Base-by-base conservation (phyloP, 2,888 invertebrate species). In the Laothoe populi region DNA sequence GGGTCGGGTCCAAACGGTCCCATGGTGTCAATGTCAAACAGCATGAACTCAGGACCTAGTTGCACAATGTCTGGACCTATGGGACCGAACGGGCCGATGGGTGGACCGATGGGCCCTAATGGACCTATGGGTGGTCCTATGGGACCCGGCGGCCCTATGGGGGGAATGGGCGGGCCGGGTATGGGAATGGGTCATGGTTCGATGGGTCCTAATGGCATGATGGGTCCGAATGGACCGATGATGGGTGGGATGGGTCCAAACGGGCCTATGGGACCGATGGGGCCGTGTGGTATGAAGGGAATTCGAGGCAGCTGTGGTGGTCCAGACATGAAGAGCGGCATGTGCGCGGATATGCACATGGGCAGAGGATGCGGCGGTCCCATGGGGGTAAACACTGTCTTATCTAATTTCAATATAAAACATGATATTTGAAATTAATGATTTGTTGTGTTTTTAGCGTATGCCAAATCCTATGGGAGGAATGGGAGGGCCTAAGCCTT, bases 291-390 rank as follows among this genome's bases (percentile, higher is more conserved):
- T 1, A 93, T 93, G 87, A 92, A 93, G 59, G 90, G 91, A 0
- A 92, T 93, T 57, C 82, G 93, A 64, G 89, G 90, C 11, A 75
- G 92, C 0, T 91, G 92, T 67, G 93, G 93, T 1, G 88, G 92
- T n/a, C 92, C 93, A 0, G 93, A 93, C 66, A 93, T 93, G 92
- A 93, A 93, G 66, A 74, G 85, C 0, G 89, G 90, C 7, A 93
- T 93, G 92, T 93, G 93, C 68, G 83, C 88, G 65, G 93, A 93
- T 73, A 93, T 93, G 84, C 93, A 93, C 73, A 92, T 93, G 92
- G 91, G 92, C 16, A 83, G 93, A 70, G 92, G 88, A 2, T 93
- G 93, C 62, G 92, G 92, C 1, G 93, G 92, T 49, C 93, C 93
- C 53, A 93, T 93, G 93, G 93, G 92, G 78, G 93, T 93, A 72